Conservation (phyloP, 2,797 vertebrate species). For the Okamejei kenojei region DNA sequence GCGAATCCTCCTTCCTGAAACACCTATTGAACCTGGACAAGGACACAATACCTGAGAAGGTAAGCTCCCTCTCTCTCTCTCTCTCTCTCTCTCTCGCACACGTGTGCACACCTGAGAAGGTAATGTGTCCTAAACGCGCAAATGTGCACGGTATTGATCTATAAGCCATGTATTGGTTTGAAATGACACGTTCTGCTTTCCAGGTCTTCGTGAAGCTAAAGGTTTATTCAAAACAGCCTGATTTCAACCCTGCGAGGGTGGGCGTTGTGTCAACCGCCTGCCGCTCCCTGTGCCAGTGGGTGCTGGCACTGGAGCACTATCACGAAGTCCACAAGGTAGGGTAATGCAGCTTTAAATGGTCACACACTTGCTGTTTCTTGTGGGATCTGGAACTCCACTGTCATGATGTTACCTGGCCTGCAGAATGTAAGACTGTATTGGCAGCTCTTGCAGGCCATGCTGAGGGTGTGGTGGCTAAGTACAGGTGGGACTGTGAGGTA, state of each 20-base stretch:
- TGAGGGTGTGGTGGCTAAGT: not conserved
- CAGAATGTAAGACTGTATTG: not conserved
- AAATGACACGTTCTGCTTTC: slow-evolving; percentile 39
- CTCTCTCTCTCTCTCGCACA: too few relatives aligned
- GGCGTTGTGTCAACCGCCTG: slow-evolving; percentile 54
- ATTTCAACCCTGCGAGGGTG: slow-evolving; percentile 55
- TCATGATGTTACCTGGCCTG: not conserved
- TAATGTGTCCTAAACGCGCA: not conserved
- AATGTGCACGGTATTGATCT: not conserved
- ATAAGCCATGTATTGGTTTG: not conserved
- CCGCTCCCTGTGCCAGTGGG: slow-evolving; percentile 58
- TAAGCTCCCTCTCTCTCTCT: slow-evolving; percentile 38
- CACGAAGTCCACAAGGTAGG: slow-evolving; percentile 54
- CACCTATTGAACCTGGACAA: slow-evolving; percentile 53
- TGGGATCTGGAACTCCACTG: not conserved
- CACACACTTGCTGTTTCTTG: not conserved
- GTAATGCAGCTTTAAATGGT: not conserved
- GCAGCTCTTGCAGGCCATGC: not conserved
- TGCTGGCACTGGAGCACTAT: slow-evolving; percentile 55
- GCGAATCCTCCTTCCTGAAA: slow-evolving; percentile 56
- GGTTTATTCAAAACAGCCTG: slow-evolving; percentile 48
- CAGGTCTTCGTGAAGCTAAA: slow-evolving; percentile 53
- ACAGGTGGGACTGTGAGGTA: not conserved
- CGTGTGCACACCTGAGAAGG: not conserved
- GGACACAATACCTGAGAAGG: slow-evolving; percentile 58